Conservation (phyloP, 2,797 vertebrate genomes). For the Microtus agrestis region DNA sequence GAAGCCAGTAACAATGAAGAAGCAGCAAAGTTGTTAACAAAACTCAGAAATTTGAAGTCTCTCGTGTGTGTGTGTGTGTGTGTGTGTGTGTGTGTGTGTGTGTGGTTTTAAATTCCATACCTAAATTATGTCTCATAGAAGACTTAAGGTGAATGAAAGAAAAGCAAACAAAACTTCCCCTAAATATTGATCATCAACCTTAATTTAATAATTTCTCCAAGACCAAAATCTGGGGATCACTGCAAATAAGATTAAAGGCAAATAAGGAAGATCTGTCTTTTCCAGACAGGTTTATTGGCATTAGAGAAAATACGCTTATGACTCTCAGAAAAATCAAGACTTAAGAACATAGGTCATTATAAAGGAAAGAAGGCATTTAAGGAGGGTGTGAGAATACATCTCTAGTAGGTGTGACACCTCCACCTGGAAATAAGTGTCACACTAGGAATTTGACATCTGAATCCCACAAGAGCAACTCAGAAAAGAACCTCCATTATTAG, state of each 20-base stretch:
- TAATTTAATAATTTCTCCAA: conserved; percentile 36
- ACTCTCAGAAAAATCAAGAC: conserved; percentile 17
- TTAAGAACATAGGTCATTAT: not conserved
- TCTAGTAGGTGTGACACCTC: conserved; percentile 10
- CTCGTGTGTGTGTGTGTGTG: not conserved
- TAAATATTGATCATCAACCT: not conserved
- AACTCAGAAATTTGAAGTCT: not conserved
- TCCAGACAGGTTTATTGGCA: not conserved
- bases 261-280: not conserved
- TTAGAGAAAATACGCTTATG: conserved; percentile 5
- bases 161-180: not conserved
- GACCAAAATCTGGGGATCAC: not conserved
- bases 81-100: not conserved
- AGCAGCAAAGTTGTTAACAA: not conserved
- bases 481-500: not conserved
- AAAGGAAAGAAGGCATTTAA: conserved; percentile 33
- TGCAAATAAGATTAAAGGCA: not conserved
- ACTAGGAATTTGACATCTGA: not conserved
- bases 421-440: not conserved
- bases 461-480: not conserved
- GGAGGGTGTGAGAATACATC: not conserved
- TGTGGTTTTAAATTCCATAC: not conserved
- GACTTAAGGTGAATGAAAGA: not conserved
- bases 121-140: not conserved
- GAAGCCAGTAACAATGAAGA: not conserved